Base-by-base conservation (phyloP, 64 coral and sea anemone genomes). In the Dendrophyllia cribrosa region DNA sequence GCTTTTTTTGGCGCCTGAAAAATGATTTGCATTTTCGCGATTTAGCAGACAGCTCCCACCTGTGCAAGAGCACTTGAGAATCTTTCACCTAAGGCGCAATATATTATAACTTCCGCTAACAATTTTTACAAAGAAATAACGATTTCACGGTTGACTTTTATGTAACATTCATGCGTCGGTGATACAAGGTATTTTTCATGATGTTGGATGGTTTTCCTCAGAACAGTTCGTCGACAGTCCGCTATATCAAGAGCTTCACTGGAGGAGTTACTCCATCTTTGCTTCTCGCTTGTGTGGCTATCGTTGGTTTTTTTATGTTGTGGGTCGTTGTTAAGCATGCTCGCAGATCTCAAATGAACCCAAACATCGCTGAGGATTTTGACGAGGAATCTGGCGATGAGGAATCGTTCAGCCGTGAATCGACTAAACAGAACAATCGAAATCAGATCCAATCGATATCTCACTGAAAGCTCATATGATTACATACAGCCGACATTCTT, bases 321-420 rank as follows among this genome's bases (percentile, higher is more conserved):
- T 75, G 20, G 3, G 14, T 75, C 9, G 46, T 75, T 5, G 6
- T 17, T 0, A 75, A 75, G 47, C 72, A 75, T 14, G 72, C 72
- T 12, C 48, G 7, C 4, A 50, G 15, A 17, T 15, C 5, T 19
- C 14, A 16, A 49, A 7, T 50, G 1, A 50, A 75, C 45, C 47
- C 72, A 3, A 75, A 15, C 44, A 14, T 21, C 17, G 71, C 34
- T 74, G 26, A 4, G 6, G 72, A 75, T 9, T 75, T 75, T 3
- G 72, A 75, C 2, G 72, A 50, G 72, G 72, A 75, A 13, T 75
- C 72, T n/a, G 20, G 72, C 72, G 46, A 50, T 50, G 72, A 75
- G 19, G 16, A 15, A 11, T 16, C 10, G 4, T 19, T 64, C 19
- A 6, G 19, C 16, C 45, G 0, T 51, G 72, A 50, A 1, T 51